These are phyloP conservation scores for Trachelus tabidus DNA, from an alignment of 2,888 invertebrate genomes.

Conservation along the genomic window DNA sequence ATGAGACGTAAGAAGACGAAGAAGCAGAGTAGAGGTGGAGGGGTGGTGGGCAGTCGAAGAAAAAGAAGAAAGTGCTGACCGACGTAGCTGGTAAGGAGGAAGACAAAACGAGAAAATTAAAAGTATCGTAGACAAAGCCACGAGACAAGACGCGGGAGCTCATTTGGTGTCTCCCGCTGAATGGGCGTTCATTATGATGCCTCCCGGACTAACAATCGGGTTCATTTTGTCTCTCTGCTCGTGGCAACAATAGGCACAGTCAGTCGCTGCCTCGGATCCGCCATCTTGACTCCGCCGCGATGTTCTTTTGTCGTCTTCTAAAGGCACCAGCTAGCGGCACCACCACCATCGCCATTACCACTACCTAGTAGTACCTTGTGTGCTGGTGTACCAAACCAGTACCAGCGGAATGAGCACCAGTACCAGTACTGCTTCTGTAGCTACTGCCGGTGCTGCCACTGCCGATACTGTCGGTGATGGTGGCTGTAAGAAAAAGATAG, in stretches of 20 bases:
- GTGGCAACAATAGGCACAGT: conserved; percentile 53
- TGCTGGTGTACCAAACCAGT: background rate
- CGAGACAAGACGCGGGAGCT: conserved; percentile 60
- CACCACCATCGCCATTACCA: background rate
- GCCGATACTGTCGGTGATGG: background rate
- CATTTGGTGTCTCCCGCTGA: conserved; percentile 62
- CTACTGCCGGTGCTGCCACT: background rate
- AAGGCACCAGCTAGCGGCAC: conserved; percentile 38
- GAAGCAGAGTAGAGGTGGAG: background rate
- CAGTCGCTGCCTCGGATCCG: conserved; percentile 48
- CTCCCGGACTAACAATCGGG: conserved; percentile 62
- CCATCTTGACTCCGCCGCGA: conserved; percentile 61
- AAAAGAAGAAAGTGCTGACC: background rate
- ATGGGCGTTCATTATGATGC: conserved; percentile 64
- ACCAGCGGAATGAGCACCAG: background rate
- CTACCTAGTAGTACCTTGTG: background rate
- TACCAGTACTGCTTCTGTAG: background rate
- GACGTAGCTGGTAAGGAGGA: conserved; percentile 28
- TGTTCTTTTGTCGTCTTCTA: conserved; percentile 61
- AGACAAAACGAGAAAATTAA: conserved; percentile 59
- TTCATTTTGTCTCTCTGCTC: conserved; percentile 64
- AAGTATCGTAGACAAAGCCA: conserved; percentile 61
- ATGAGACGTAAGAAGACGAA: background rate
- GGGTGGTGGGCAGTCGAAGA: background rate
- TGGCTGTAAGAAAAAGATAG: conserved; percentile 44